Conservation (phyloP, 2,797 vertebrate species). For the Mus spretus region DNA sequence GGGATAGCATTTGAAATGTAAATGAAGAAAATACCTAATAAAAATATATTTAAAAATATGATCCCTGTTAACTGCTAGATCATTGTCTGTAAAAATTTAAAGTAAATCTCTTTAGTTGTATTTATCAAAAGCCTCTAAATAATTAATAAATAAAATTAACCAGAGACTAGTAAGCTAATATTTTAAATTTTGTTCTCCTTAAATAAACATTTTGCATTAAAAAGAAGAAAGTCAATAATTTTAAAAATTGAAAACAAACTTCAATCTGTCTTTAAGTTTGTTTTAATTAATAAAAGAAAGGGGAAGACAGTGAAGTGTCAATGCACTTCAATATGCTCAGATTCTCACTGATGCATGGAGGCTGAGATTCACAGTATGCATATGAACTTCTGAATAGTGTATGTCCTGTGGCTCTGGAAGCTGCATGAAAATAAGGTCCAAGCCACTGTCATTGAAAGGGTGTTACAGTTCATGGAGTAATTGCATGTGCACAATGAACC, state of each 20-base stretch:
- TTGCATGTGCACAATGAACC: constrained; percentile 60
- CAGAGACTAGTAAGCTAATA: neutral
- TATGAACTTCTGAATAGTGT: neutral
- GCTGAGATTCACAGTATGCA: neutral
- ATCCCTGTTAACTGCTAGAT: neutral
- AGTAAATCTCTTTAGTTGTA: neutral
- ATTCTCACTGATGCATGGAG: neutral
- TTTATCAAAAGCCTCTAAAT: neutral
- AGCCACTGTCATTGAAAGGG: neutral
- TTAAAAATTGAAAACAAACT: neutral
- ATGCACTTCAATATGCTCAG: neutral
- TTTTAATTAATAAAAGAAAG: neutral
- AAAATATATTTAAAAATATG: too few species aligned
- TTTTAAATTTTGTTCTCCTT: neutral
- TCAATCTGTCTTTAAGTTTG: neutral
- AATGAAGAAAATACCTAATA: too few species aligned
- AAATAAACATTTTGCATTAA: neutral
- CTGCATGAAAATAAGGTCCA: neutral
- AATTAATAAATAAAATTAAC: constrained; percentile 24
- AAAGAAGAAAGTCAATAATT: neutral
- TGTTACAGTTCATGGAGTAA: constrained; percentile 26
- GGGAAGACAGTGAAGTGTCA: neutral
- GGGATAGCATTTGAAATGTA: too few species aligned
- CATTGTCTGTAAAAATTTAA: neutral
- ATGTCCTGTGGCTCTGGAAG: neutral